These are phyloP conservation scores for Knipowitschia caucasica DNA, from an alignment of 2,797 vertebrate genomes.

Conservation along the genomic window DNA sequence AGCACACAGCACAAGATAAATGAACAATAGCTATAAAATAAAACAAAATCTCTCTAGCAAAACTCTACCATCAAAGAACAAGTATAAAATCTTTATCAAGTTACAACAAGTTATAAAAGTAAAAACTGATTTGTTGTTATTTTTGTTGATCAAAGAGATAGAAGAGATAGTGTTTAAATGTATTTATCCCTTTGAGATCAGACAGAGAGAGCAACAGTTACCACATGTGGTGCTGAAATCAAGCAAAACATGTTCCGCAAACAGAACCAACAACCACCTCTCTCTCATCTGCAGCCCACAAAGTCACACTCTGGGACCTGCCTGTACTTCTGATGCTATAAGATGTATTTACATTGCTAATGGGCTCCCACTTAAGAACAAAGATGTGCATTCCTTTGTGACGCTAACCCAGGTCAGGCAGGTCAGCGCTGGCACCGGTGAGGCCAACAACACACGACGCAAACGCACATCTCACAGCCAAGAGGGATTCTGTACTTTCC, in stretches of 20 bases:
- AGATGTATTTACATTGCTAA: slow-evolving; percentile 18
- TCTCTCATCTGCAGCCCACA: slow-evolving; percentile 45
- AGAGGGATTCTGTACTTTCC: slow-evolving; percentile 52
- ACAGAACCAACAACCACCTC: slow-evolving; percentile 46
- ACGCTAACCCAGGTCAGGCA: slow-evolving; percentile 31
- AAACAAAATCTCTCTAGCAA: too few species aligned
- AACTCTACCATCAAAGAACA: too few species aligned
- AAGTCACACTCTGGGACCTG: slow-evolving; percentile 3
- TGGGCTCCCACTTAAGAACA: slow-evolving; percentile 10
- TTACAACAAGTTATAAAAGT: too few species aligned
- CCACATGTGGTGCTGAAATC: slow-evolving; percentile 63
- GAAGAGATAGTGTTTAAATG: neutral
- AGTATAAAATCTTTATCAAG: too few species aligned
- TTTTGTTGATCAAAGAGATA: neutral
- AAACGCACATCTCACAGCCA: slow-evolving; percentile 16
- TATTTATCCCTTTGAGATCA: neutral
- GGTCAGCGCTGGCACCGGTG: slow-evolving; percentile 35
- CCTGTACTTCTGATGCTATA: slow-evolving; percentile 5
- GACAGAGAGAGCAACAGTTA: slow-evolving; percentile 46
- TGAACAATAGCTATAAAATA: too few species aligned
- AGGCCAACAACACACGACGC: slow-evolving; percentile 8
- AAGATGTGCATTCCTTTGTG: slow-evolving; percentile 46
- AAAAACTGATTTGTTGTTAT: neutral
- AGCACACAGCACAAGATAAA: too few species aligned
- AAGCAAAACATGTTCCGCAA: slow-evolving; percentile 60